Base-by-base conservation (phyloP, 2,888 invertebrate species). In the Oegoconia quadripuncta region DNA sequence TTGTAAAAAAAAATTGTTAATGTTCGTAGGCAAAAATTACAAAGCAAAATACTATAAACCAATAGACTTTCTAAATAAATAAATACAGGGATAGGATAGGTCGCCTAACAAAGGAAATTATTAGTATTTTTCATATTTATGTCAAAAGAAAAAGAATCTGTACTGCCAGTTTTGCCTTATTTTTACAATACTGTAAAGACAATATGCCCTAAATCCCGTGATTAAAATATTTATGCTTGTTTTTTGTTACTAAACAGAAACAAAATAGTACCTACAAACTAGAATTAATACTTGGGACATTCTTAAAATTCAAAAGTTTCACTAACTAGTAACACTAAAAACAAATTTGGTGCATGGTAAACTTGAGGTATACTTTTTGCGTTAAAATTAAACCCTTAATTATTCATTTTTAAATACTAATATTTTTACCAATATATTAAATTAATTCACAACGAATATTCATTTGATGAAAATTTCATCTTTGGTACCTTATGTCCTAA, bases 291-390 rank as follows among this genome's bases (percentile, higher is more conserved):
- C 80, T 83, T 76, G 63, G 64, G 70, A 64, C 55, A 55, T 39
- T 46, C 64, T 62, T 67, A 63, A 52, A 46, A 54, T 44, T 44
- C 51, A 42, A 50, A 59, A 39, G 38, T 44, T 38, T 55, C 54
- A 56, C 64, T 60, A 63, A 59, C 68, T 76, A 76, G 55, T 77
- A 75, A 75, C 64, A 73, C 75, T 76, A 74, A 74, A 51, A 69
- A 63, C 59, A 67, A n/a, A 74, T 87, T 87, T 86, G 84, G 86
- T 86, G 86, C 81, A 60, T 80, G 84, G 86, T 86, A 86, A 87
- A 77, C 84, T 74, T 86, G 86, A 87, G 86, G 86, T 87, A 86
- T 79, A 73, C 61, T 69, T 74, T 73, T 65, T 63, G 64, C 59
- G 59, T 54, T 53, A 55, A 54, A 56, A 51, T 59, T 43, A 55